Conservation (phyloP, 2,888 invertebrate species). For the Drosophila birchii region DNA sequence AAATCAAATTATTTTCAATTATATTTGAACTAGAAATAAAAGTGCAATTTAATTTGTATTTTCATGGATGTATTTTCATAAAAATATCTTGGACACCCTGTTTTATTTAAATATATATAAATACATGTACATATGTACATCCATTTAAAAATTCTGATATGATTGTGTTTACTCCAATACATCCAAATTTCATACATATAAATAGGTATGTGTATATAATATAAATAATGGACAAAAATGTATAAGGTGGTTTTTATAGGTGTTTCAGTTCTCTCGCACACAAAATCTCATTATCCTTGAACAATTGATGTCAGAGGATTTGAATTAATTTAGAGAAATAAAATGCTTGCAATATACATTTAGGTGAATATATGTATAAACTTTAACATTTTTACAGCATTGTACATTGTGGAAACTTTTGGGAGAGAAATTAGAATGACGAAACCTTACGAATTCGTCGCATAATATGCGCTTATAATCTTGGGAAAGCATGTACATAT, state of each 20-base stretch:
- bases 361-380: too few species aligned
- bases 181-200: neutral
- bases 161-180: neutral
- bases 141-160: neutral
- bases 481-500: slow-evolving; percentile 17
- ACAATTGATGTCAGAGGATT: neutral
- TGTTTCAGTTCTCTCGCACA: neutral
- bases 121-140: slow-evolving; percentile 9
- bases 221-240: neutral
- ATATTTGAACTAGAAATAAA: neutral
- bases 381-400: neutral
- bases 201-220: neutral
- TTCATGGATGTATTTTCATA: neutral
- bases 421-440: neutral
- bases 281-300: neutral
- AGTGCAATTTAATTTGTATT: neutral
- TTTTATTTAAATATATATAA: neutral
- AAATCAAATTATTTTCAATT: too few species aligned
- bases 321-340: neutral
- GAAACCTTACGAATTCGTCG: slow-evolving; percentile 6
- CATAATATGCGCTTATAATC: slow-evolving; percentile 5
- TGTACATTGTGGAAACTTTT: neutral
- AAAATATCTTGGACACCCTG: neutral
- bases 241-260: slow-evolving; percentile 2
- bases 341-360: neutral